Conservation (phyloP, 92 coral and sea anemone species). For the Phenganax stokvisi region DNA sequence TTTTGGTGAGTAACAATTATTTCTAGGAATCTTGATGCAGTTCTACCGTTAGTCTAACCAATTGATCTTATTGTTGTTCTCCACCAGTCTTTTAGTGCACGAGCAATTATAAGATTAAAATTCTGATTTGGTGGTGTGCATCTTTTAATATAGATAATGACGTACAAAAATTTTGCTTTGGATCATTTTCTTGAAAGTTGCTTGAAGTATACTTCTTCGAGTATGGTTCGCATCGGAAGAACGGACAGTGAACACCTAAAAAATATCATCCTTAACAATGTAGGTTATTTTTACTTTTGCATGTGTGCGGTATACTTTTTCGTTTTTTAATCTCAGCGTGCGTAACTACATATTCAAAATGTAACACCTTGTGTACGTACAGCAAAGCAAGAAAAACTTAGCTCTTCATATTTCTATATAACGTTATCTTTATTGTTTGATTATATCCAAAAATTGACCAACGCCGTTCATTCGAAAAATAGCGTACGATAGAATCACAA, state of each 20-base stretch:
- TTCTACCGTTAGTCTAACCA: too few relatives aligned
- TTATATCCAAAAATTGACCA: too few relatives aligned
- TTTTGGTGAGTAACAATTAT: constrained; percentile 53
- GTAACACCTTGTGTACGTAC: too few relatives aligned
- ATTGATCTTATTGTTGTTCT: background rate
- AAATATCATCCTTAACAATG: constrained; percentile 4
- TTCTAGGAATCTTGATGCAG: too few relatives aligned
- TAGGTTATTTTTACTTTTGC: too few relatives aligned
- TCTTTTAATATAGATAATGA: constrained; percentile 54
- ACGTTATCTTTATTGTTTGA: background rate
- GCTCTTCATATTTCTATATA: too few relatives aligned
- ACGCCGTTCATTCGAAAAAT: too few relatives aligned
- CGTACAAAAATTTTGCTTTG: constrained; percentile 72
- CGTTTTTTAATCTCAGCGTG: too few relatives aligned
- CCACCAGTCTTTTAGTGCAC: background rate
- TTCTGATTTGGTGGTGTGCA: background rate
- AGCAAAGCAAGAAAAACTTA: too few relatives aligned
- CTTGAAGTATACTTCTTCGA: constrained; percentile 39
- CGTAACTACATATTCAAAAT: too few relatives aligned
- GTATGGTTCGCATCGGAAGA: constrained; percentile 61
- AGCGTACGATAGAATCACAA: too few relatives aligned
- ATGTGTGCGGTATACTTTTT: too few relatives aligned
- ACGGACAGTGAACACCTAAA: constrained; percentile 26
- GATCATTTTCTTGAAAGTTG: constrained; percentile 58
- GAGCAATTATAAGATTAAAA: background rate